Evolutionary conservation across 2,113 vertebrate genomes (phyloP), one percentile per base, ranked within the genome.

Genomic region (Scophthalmus maximus): DNA sequence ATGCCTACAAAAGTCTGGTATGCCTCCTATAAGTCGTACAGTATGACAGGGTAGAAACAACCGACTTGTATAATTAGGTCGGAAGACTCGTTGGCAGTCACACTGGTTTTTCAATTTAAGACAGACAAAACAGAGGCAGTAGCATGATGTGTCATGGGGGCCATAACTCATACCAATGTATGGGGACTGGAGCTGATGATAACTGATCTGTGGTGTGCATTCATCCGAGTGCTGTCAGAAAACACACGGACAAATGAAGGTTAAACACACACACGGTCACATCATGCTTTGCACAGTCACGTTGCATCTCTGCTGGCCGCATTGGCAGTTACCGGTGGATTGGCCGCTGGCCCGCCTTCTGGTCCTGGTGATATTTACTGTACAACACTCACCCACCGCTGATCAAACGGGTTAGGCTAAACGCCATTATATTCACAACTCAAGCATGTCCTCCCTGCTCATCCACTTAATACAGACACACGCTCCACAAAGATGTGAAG

Each of bases 301-400:
- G 60, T 56, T 29, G 56, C n/a, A n/a, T n/a, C n/a, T n/a, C n/a
- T n/a, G n/a, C n/a, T n/a, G n/a, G n/a, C n/a, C n/a, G n/a, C n/a
- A n/a, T n/a, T 78, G 76, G 79, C 74, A 34, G 5, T 12, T 27
- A 23, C 29, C 55, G 15, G 8, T 47, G 40, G n/a, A 74, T 79
- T 62, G 38, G 64, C 71, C 49, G 22, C 50, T 27, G 60, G 18
- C 68, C 42, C 44, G 32, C 64, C 75, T 66, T 81, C 73, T 86
- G 81, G 38, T 79, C 59, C 52, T 61, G 58, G 30, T 49, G 65
- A 56, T 81, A 68, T 82, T 84, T 80, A 76, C 66, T 64, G 65
- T 46, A 57, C 68, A 82, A 78, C 63, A 66, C 64, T 59, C 49
- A 23, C 17, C 18, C 1, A 51, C 62, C 30, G 72, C 51, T 52